Evolutionary conservation across 2,113 vertebrate species (phyloP), one percentile per base, ranked within the genome.

Genomic region (Vireo altiloquus): DNA sequence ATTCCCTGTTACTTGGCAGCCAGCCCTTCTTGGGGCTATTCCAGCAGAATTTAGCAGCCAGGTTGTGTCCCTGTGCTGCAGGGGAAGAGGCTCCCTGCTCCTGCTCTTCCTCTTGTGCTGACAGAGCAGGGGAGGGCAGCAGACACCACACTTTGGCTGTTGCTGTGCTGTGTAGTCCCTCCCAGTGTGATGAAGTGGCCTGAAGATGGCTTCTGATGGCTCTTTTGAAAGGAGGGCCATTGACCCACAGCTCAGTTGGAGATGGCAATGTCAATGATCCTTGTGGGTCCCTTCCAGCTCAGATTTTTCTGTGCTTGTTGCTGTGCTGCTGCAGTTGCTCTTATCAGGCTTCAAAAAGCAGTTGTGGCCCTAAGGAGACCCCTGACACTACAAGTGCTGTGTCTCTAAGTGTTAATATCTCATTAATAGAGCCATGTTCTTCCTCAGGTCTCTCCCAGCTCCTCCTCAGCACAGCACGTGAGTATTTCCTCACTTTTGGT

Each of bases 101-200:
- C n/a, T 56, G 54, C 13, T 80, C 31, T 30, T 74, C 17, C 13
- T 0, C 0, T 85, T 59, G 5, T 11, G 19, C 65, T 90, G 86
- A 14, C 6, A 19, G 82, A 54, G 82, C 61, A 87, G 61, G 35
- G 56, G 47, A 92, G 75, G 86, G 75, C 91, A 95, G 79, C 82
- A 84, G 70, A 49, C 17, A 16, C 18, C 85, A 50, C 10, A 0
- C 8, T 52, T 0, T 7, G 22, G 39, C 56, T 71, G 23, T 13
- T n/a, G 27, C 37, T 76, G 61, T 30, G 72, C 77, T 71, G 13
- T 25, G 33, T 4, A 53, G 16, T 72, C 8, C 25, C 40, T 40
- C 31, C 57, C 4, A 2, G 37, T 4, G 25, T 20, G 19, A 1
- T 31, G 10, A 23, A 17, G 40, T 18, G 24, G 11, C 25, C 28